A percentile compares a stretch with the other conserved stretches of the same genome.
These are phyloP conservation scores for Achatina immaculata DNA, from an alignment of 1,140 invertebrate genomes.

Conservation along the genomic window DNA sequence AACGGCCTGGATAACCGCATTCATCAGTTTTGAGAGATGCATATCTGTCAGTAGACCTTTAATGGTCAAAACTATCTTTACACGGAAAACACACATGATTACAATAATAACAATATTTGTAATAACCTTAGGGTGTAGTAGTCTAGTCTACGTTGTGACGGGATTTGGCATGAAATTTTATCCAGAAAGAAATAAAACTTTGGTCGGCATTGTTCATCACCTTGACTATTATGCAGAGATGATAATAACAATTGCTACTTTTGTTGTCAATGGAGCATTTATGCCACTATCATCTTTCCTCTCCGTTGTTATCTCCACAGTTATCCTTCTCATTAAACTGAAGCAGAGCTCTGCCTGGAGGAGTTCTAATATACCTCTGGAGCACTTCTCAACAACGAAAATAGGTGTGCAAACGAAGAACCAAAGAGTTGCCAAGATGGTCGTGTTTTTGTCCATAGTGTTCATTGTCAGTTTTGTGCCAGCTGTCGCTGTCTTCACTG, in stretches of 20 bases:
- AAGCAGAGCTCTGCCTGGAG: not conserved
- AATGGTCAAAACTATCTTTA: slow-evolving; percentile 7
- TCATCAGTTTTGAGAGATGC: slow-evolving; percentile 16
- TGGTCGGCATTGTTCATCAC: not conserved
- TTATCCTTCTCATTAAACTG: not conserved
- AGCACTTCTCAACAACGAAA: too few relatives aligned
- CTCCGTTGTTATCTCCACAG: not conserved
- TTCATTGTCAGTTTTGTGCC: too few relatives aligned
- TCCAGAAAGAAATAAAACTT: not conserved
- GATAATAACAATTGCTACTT: not conserved
- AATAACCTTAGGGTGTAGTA: not conserved
- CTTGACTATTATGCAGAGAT: not conserved
- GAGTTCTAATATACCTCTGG: too few relatives aligned
- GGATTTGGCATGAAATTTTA: slow-evolving; percentile 6
- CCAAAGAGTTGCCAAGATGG: too few relatives aligned
- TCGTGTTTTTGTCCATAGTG: too few relatives aligned
- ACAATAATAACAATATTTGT: not conserved
- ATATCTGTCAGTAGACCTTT: not conserved
- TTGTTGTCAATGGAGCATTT: not conserved
- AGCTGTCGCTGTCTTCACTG: too few relatives aligned
- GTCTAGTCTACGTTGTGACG: not conserved
- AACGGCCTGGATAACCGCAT: not conserved
- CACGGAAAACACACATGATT: not conserved
- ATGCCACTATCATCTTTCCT: not conserved
- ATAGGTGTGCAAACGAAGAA: too few relatives aligned